Evolutionary conservation across 2,113 vertebrate species (phyloP).

Genomic region (Passer montanus): DNA sequence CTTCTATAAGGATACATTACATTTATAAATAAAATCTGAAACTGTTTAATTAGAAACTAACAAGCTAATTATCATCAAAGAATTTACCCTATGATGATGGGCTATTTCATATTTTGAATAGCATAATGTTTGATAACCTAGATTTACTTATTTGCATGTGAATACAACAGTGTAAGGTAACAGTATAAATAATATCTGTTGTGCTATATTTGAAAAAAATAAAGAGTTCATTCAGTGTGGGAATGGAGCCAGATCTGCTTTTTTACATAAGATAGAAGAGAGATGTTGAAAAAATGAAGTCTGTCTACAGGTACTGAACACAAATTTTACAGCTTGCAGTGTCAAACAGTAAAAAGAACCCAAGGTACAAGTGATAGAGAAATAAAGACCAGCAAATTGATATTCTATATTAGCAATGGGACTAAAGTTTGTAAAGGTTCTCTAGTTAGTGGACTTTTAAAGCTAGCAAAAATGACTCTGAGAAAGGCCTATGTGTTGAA

Average conservation of each 20-base stretch:
- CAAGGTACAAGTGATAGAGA: not conserved
- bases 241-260: not conserved
- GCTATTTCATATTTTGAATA: not conserved
- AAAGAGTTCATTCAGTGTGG: not conserved
- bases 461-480: not conserved
- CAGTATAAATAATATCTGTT: not conserved
- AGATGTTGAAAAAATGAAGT: not conserved
- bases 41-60: not conserved
- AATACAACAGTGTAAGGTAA: not conserved
- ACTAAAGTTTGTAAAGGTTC: not conserved
- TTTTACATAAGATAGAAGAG: not conserved
- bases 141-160: not conserved
- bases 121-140: not conserved
- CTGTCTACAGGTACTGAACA: not conserved
- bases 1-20: not conserved
- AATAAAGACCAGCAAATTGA: not conserved
- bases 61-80: not conserved
- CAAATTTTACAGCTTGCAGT: not conserved
- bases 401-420: not conserved
- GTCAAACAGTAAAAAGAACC: not conserved
- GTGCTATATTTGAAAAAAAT: not conserved
- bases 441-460: not conserved
- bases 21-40: not conserved
- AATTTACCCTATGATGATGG: not conserved
- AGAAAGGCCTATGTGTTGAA: not conserved